Base-by-base conservation (phyloP, 2,888 invertebrate species). In the Drosophila testacea region DNA sequence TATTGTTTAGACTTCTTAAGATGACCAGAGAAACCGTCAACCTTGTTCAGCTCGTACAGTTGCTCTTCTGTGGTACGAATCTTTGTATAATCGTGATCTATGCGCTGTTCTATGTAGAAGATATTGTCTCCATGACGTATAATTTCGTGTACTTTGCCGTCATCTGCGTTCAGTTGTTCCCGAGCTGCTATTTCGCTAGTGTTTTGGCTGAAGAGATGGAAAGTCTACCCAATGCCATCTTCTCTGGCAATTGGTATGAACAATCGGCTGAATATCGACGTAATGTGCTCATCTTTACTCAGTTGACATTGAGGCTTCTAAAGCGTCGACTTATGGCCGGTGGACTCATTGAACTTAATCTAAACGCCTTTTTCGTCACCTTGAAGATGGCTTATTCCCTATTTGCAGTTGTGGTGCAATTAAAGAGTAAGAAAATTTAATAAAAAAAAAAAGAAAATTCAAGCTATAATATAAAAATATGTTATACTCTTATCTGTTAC, bases 371-470 rank as follows among this genome's bases (percentile, higher is more conserved):
- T 6, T 67, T 69, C 54, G 75, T 36, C 32, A 86, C 87, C 1
- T 27, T 83, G 0, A 88, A 83, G 59, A 86, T 83, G 84, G 89
- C 83, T 22, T 83, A 83, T 60, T 86, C 83, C 1, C 68, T 88
- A 13, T 83, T 83, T 6, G 89, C 87, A 1, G 66, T 86, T 6
- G 64, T 88, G 0, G 51, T 59, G 16, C 78, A 11, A 10, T 39
- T 52, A 0, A 55, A 62, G 16, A 13, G 22, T 4, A 32, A 32
- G 32, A 9, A 6, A 7, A 32, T 2, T 0, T 6, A 32, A 0
- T 6, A 32, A 32, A 32, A 32, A 22, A 22, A 1, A 22, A 22
- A 22, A 3, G 22, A 22, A 22, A 22, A 22, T 22, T 22, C 22
- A 22, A 22, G 22, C 22, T 22, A 3, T 22, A 22, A 22, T 22